Evolutionary conservation across 1,140 invertebrate genomes (phyloP).

Genomic region (Elysia chlorotica): DNA sequence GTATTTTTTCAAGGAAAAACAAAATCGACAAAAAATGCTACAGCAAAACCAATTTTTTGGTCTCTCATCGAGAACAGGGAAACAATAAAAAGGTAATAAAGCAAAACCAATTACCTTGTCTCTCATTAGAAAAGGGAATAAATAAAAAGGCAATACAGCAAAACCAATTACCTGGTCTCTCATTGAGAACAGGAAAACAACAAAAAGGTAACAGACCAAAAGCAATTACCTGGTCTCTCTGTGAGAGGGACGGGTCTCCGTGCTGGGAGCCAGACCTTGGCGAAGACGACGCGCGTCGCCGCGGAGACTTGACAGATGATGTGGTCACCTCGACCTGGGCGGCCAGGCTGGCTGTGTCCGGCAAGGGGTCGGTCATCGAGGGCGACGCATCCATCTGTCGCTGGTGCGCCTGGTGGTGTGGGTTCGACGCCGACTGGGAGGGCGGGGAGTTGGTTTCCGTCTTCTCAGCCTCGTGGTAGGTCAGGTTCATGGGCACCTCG

Average conservation of each 20-base stretch:
- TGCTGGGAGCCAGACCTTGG: slow-evolving; percentile 11
- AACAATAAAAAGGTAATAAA: too few relatives aligned
- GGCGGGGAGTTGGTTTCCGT: neutral
- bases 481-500: slow-evolving; percentile 19
- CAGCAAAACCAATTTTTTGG: too few relatives aligned
- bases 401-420: neutral
- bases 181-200: too few relatives aligned
- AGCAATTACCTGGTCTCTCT: slow-evolving; percentile 19
- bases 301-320: slow-evolving; percentile 14
- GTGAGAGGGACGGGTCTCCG: neutral
- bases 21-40: too few relatives aligned
- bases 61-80: too few relatives aligned
- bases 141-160: too few relatives aligned
- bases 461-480: slow-evolving; percentile 19
- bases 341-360: slow-evolving; percentile 18
- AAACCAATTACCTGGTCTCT: too few relatives aligned
- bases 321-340: slow-evolving; percentile 22
- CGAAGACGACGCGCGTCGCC: slow-evolving; percentile 8
- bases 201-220: too few relatives aligned
- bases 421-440: too few relatives aligned
- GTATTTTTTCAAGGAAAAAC: too few relatives aligned
- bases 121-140: too few relatives aligned
- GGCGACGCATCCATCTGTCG: neutral
- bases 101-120: too few relatives aligned
- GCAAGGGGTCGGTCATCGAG: slow-evolving; percentile 1